phyloP scores from a whole-genome alignment of 2,797 vertebrate genomes.

The Trachurus trachurus region DNA sequence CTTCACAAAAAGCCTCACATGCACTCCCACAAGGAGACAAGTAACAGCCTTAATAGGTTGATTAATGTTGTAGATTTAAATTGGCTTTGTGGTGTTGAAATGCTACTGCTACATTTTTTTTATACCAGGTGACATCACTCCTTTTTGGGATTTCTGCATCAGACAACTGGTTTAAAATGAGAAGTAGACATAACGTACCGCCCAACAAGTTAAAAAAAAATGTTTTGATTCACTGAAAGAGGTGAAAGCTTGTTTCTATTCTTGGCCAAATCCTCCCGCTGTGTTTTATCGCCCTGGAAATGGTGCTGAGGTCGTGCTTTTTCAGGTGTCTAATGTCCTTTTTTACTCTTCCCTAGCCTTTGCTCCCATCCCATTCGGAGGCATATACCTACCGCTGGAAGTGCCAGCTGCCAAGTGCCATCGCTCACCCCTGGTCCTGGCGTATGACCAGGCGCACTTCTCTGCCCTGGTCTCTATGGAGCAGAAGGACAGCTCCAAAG shows the following conservation, averaged over 20 bases:
- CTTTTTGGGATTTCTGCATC: neutral
- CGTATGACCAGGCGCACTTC: constrained; percentile 98
- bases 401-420: constrained; percentile 94
- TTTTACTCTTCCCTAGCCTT: constrained; percentile 86
- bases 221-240: constrained; percentile 4
- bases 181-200: neutral
- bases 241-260: neutral
- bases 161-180: neutral
- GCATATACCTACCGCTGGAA: constrained; percentile 96
- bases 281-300: neutral
- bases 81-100: neutral
- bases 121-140: neutral
- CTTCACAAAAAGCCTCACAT: neutral
- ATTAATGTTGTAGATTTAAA: neutral
- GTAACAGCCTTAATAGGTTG: neutral
- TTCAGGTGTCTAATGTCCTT: constrained; percentile 23
- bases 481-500: constrained; percentile 92
- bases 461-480: constrained; percentile 99
- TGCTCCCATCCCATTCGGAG: constrained; percentile 97
- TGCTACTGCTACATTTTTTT: neutral
- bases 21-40: neutral
- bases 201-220: neutral
- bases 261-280: constrained; percentile 3
- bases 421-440: constrained; percentile 94
- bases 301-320: constrained; percentile 8